These are phyloP conservation scores for Zaprionus capensis DNA, from an alignment of 1,140 invertebrate species.

Conservation along the genomic window DNA sequence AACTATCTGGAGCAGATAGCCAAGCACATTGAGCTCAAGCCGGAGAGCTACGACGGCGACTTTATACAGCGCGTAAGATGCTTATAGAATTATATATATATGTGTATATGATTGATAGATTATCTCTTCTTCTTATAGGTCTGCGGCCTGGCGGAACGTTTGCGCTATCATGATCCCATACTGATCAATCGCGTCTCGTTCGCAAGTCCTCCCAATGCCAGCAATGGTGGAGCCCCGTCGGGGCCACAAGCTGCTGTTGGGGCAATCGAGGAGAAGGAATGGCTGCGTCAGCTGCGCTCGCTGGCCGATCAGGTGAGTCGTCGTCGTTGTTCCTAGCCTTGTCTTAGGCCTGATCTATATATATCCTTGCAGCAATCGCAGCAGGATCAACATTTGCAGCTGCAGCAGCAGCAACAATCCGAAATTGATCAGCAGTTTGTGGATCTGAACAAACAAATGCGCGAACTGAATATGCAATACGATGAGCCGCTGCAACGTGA, in stretches of 20 bases:
- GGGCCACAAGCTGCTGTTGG: slow-evolving; percentile 48
- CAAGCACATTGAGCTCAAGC: slow-evolving; percentile 87
- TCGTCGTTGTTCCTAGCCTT: neutral
- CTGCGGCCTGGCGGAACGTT: slow-evolving; percentile 83
- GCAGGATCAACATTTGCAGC: slow-evolving; percentile 24
- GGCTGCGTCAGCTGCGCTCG: slow-evolving; percentile 85
- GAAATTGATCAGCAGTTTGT: slow-evolving; percentile 81
- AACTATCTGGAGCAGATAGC: slow-evolving; percentile 92
- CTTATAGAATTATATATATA: neutral
- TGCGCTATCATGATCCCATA: slow-evolving; percentile 92
- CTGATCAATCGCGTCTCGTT: slow-evolving; percentile 76
- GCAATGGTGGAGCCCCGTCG: slow-evolving; percentile 67
- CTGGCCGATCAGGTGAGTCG: slow-evolving; percentile 74
- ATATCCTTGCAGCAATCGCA: slow-evolving; percentile 24
- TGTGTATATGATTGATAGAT: neutral
- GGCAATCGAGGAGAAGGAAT: slow-evolving; percentile 85
- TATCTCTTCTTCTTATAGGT: slow-evolving; percentile 46
- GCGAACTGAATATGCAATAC: slow-evolving; percentile 79
- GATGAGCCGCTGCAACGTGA: slow-evolving; percentile 43
- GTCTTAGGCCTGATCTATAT: neutral
- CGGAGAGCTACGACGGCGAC: slow-evolving; percentile 85
- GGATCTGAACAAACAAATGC: slow-evolving; percentile 82
- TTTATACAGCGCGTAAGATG: slow-evolving; percentile 87
- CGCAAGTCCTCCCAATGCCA: slow-evolving; percentile 67
- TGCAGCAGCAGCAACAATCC: slow-evolving; percentile 53